Evolutionary conservation across 2,113 vertebrate genomes (phyloP).

Genomic region (Rhynchomys soricoides): DNA sequence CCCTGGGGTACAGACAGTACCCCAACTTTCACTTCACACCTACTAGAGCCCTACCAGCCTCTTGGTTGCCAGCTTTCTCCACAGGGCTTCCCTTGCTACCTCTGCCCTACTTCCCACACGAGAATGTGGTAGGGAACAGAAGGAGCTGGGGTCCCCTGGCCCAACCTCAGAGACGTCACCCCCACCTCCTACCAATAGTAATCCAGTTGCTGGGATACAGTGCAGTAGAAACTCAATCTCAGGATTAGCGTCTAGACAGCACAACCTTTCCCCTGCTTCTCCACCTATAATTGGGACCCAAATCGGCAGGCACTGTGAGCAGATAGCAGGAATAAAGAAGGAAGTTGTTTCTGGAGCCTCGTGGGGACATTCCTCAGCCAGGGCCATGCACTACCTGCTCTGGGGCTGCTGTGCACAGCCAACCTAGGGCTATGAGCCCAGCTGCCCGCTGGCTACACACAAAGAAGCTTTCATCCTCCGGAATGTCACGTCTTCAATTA

Average conservation of each 20-base stretch:
- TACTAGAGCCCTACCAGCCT: fast-evolving
- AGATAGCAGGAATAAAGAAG: neutral
- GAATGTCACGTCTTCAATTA: slow-evolving; percentile 78
- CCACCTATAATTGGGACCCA: slow-evolving; percentile 8
- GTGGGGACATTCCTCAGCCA: neutral
- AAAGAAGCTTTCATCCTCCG: slow-evolving; percentile 83
- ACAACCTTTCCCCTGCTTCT: slow-evolving; percentile 77
- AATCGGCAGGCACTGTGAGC: neutral
- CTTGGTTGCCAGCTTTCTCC: neutral
- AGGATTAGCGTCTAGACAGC: slow-evolving; percentile 80
- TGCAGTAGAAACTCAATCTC: slow-evolving; percentile 54
- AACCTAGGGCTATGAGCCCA: slow-evolving; percentile 61
- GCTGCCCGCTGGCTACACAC: slow-evolving; percentile 64
- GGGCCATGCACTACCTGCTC: slow-evolving; percentile 67
- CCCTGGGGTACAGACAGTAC: neutral
- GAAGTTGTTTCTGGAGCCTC: neutral
- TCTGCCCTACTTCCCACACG: neutral
- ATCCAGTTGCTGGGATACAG: slow-evolving; percentile 80
- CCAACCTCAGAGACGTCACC: neutral
- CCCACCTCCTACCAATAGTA: neutral
- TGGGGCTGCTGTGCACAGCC: neutral
- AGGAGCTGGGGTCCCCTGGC: neutral
- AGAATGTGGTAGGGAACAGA: neutral
- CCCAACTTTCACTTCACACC: too few relatives aligned
- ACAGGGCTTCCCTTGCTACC: neutral